Base-by-base conservation (phyloP, 1,140 invertebrate genomes). In the Halesus radiatus region DNA sequence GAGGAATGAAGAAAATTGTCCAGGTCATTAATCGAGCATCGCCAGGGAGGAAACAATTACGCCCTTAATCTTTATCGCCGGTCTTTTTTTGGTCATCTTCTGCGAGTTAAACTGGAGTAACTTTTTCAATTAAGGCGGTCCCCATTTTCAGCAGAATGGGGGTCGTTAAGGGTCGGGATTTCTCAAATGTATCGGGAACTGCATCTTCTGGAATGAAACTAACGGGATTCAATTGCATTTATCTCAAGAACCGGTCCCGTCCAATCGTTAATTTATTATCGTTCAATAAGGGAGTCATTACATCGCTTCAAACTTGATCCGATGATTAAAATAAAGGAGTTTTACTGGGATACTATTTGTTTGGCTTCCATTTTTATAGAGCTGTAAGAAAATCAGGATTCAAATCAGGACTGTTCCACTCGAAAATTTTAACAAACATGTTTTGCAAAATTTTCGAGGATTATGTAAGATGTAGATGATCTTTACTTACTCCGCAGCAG, bases 141-240 rank as follows among this genome's bases (percentile, higher is more conserved):
- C 75, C 75, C 73, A 52, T 66, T 56, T 53, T 29, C 23, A 54
- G 29, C 29, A 64, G 56, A 80, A 80, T 52, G 58, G 72, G 66
- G 56, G 72, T 80, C 78, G 70, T 80, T 81, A 77, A 62, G 75
- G 80, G 53, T 52, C 10, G 74, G 75, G 66, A 77, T 77, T 79
- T 72, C 74, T 76, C 56, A 81, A 77, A 81, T 81, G 80, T 81
- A 81, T 81, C 75, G 80, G 75, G 77, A 81, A 76, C 32, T 81
- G 66, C 80, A 81, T 75, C 72, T 45, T 29, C 26, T 64, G n/a
- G n/a, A 29, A 22, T 45, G 26, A 45, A 78, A 72, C 16, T 18
- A 18, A 23, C 10, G 66, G 52, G 53, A 73, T 79, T 58, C 76
- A 56, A 68, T 70, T 70, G 62, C 62, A 52, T 58, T 54, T 72